A percentile compares a stretch with the other conserved stretches of the same genome.
These are phyloP conservation scores for Drosophila auraria DNA, from an alignment of 1,140 invertebrate genomes.

Conservation along the genomic window DNA sequence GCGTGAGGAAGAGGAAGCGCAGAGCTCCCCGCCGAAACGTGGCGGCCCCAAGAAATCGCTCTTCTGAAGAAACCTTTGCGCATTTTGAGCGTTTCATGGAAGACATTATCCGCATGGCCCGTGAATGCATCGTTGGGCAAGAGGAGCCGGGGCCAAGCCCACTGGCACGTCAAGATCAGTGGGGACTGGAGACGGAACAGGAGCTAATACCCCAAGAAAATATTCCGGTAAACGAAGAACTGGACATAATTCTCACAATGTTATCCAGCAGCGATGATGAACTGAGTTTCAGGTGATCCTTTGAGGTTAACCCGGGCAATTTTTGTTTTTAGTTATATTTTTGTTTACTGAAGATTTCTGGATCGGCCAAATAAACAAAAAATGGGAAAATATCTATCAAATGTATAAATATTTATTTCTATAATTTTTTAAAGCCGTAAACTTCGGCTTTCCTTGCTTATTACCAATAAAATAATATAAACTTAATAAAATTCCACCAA, in stretches of 20 bases:
- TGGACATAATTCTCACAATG: neutral
- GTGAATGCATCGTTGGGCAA: fast-evolving
- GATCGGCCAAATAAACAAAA: neutral
- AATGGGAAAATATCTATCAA: no score
- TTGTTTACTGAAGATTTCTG: neutral
- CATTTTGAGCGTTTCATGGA: neutral
- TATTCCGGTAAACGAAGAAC: neutral
- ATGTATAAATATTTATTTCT: no score
- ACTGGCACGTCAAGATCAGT: neutral
- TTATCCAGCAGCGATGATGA: neutral
- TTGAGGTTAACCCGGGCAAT: neutral
- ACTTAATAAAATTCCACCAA: neutral
- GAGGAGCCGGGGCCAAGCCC: neutral
- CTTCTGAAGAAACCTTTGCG: fast-evolving
- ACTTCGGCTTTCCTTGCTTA: no score
- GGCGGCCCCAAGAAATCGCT: neutral
- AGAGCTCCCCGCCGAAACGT: neutral
- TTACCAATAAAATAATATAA: no score
- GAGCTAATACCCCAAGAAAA: neutral
- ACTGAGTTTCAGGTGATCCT: neutral
- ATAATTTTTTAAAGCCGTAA: neutral
- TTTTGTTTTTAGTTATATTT: neutral
- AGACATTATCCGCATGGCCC: neutral
- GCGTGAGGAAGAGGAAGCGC: neutral
- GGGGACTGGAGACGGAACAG: neutral